A percentile compares a stretch with the other conserved stretches of the same genome.
These are phyloP conservation scores for Parnassius orleans DNA, from an alignment of 2,888 invertebrate species.

Conservation along the genomic window DNA sequence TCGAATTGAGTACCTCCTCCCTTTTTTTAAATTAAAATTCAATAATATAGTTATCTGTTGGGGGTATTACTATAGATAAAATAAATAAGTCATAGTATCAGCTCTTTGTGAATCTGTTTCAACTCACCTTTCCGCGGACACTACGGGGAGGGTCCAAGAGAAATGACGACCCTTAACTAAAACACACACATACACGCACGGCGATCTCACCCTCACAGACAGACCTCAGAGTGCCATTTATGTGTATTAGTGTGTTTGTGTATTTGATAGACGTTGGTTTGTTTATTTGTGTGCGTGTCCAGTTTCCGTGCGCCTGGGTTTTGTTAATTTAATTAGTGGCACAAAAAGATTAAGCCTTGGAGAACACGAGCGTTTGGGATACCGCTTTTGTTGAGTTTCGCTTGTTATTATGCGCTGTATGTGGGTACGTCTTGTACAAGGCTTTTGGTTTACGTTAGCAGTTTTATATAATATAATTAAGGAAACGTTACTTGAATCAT, in stretches of 20 bases:
- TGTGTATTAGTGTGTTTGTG: conserved; percentile 43
- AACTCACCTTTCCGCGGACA: conserved; percentile 82
- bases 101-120: conserved; percentile 59
- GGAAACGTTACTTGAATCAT: not conserved
- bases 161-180: conserved; percentile 82
- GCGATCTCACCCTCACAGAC: conserved; percentile 57
- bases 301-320: conserved; percentile 78
- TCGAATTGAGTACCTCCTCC: too few species aligned
- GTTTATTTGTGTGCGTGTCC: conserved; percentile 64
- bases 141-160: conserved; percentile 81
- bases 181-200: conserved; percentile 73
- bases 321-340: conserved; percentile 81
- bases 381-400: conserved; percentile 66
- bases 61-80: too few species aligned
- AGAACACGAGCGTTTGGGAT: conserved; percentile 72
- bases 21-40: too few species aligned
- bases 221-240: conserved; percentile 38
- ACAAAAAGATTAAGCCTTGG: conserved; percentile 78
- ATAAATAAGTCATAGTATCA: conserved; percentile 32
- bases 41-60: too few species aligned
- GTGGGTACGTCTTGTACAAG: conserved; percentile 19
- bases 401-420: conserved; percentile 35
- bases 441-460: conserved; percentile 10
- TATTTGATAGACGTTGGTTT: conserved; percentile 38
- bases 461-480: conserved; percentile 12